These are phyloP conservation scores for Darevskia nairensis DNA, from an alignment of 2,797 vertebrate species.

Conservation along the genomic window DNA sequence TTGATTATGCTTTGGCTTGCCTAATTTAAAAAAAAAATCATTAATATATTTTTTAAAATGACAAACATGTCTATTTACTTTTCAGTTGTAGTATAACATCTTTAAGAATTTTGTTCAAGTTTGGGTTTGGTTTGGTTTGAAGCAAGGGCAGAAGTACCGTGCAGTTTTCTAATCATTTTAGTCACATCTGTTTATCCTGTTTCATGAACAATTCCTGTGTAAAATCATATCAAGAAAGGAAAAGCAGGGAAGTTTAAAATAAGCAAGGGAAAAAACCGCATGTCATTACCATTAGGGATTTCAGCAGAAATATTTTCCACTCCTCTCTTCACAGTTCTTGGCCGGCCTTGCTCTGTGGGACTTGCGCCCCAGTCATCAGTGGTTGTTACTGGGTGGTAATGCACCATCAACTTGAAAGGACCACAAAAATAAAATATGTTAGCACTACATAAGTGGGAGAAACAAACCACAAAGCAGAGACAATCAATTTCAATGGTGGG, in stretches of 20 bases:
- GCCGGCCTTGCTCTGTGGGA: conserved; percentile 89
- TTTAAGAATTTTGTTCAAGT: background rate
- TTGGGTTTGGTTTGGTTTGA: background rate
- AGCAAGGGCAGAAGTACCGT: background rate
- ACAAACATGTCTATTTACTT: background rate
- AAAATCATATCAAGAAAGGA: background rate
- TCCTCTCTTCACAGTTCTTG: conserved; percentile 92
- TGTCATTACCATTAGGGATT: conserved; percentile 86
- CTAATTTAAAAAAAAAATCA: background rate
- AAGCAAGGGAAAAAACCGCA: accelerated
- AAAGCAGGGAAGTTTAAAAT: background rate
- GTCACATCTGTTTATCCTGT: background rate
- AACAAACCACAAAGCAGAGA: background rate
- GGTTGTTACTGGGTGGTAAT: conserved; percentile 87
- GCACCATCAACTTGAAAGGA: conserved; percentile 89
- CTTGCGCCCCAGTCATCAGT: conserved; percentile 88
- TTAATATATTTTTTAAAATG: background rate
- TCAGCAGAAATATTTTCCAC: conserved; percentile 88
- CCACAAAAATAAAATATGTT: background rate
- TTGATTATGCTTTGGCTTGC: background rate
- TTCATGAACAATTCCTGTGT: background rate
- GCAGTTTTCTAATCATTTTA: background rate
- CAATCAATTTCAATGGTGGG: background rate
- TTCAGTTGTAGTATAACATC: background rate
- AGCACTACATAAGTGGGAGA: background rate